Base-by-base conservation (phyloP, 2,888 invertebrate species). In the Megaustenia siamemsis region DNA sequence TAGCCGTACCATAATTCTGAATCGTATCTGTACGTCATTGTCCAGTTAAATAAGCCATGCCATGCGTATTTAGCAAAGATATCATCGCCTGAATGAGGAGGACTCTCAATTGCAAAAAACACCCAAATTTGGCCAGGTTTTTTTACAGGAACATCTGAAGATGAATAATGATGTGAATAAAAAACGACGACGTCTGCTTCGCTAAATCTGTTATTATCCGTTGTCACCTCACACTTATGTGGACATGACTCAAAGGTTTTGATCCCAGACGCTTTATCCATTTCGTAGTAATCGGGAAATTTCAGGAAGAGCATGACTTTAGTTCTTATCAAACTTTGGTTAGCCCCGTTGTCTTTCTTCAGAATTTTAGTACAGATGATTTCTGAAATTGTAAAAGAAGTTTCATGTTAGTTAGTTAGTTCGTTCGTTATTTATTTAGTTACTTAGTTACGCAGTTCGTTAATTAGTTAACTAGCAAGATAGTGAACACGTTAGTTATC, bases 71-170 rank as follows among this genome's bases (percentile, higher is more conserved):
- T 12, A 3, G 53, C 73, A 66, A 86, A 85, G 0, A n/a, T 18
- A 0, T 40, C 24, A 45, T 56, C 56, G n/a, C 28, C 3, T 12
- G 83, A 83, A 75, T 85, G 53, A 18, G 69, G 32, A 1, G 86
- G 87, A 40, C 83, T 85, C 68, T 87, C 87, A 24, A 85, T 83
- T 4, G 87, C 71, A 53, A 87, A 87, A 63, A 82, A 87, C 6
- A 85, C 79, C 87, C 87, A 87, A 15, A 76, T 63, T 71, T 87
- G 87, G 4, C 75, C 71, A 18, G 53, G 56, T 0, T 10, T 35
- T 81, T 73, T 73, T n/a, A 4, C 24, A 6, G 77, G 83, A 21
- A 24, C 8, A 15, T 24, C 18, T 18, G 18, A 0, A 18, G 53
- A 18, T 35, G 21, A 32, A 49, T 69, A 76, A 18, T 28, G 4